These are phyloP conservation scores for Macrobrachium nipponense DNA, from an alignment of 1,140 invertebrate species.

Conservation along the genomic window DNA sequence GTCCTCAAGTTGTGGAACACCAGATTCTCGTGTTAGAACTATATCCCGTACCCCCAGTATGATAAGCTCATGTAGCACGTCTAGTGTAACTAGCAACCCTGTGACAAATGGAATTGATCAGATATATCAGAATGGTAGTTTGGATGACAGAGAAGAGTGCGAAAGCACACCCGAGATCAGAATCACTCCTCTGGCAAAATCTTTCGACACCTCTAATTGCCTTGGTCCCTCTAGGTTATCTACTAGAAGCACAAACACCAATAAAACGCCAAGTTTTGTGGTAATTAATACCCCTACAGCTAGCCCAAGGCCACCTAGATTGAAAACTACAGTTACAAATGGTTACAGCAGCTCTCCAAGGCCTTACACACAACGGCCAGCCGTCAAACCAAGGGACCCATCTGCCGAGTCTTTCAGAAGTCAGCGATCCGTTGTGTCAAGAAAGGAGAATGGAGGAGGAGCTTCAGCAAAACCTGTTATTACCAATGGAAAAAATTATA, in stretches of 20 bases:
- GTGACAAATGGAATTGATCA: constrained; percentile 39
- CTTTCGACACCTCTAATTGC: not conserved
- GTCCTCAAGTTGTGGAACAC: constrained; percentile 28
- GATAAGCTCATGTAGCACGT: constrained; percentile 42
- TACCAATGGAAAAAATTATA: constrained; percentile 32
- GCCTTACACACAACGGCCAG: constrained; percentile 9
- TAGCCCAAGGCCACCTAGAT: constrained; percentile 39
- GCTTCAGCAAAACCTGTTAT: constrained; percentile 13
- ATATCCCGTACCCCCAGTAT: constrained; percentile 40
- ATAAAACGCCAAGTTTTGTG: constrained; percentile 55
- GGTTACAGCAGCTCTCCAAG: constrained; percentile 28
- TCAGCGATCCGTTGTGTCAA: constrained; percentile 21
- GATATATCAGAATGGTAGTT: constrained; percentile 33
- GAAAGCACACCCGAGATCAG: constrained; percentile 44
- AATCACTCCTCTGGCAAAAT: constrained; percentile 36
- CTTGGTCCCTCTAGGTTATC: constrained; percentile 38
- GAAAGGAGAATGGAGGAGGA: constrained; percentile 42
- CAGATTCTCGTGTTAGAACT: constrained; percentile 26
- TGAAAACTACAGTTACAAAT: constrained; percentile 30
- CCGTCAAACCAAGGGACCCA: constrained; percentile 35
- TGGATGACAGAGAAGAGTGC: constrained; percentile 29
- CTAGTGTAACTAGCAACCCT: constrained; percentile 29
- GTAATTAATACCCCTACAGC: constrained; percentile 51
- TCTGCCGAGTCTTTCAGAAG: constrained; percentile 38
- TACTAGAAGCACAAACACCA: constrained; percentile 44